Evolutionary conservation across 1,140 invertebrate species (phyloP), one percentile per base, ranked within the genome.

Genomic region (Tenebrio molitor): DNA sequence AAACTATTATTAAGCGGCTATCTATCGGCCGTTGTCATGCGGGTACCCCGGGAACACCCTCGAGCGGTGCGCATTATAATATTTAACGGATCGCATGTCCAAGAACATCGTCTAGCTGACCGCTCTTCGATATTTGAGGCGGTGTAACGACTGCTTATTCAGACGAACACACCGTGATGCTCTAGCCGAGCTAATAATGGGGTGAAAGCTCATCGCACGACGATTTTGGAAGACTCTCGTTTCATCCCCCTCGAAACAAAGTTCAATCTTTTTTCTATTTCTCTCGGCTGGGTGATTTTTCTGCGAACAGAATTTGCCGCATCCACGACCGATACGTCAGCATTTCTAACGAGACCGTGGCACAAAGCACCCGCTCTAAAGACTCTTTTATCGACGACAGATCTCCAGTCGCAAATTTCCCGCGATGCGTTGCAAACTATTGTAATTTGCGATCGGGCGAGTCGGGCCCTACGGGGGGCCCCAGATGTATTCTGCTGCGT

Each of bases 11-110:
- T 62, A 62, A 23, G 12, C 12, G 5, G 10, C 53, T 29, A 62
- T 29, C 53, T 62, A 62, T 62, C 29, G 53, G 53, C n/a, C 53
- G 53, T 62, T 62, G 53, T 62, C 53, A 62, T 62, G 16, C 53
- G 29, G 53, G 53, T 33, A 62, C 21, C 21, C 12, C 12, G 29
- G 12, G 29, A 62, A 62, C 10, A 33, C 53, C 53, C 19, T 29
- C 21, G 12, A 33, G 16, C 29, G 5, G 1, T 62, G 23, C 53
- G n/a, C 29, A 62, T 62, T 62, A 62, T 62, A 62, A 62, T 62
- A 33, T 62, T 62, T 62, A 62, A 33, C 53, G 53, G 29, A 62
- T 62, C 53, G 53, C 53, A 62, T 62, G 53, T 62, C 53, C 53
- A 12, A 62, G 53, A 62, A 23, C 21, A 62, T 62, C 53, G 53